Conservation (phyloP, 2,797 vertebrate genomes). For the Chaenodraco wilsoni region DNA sequence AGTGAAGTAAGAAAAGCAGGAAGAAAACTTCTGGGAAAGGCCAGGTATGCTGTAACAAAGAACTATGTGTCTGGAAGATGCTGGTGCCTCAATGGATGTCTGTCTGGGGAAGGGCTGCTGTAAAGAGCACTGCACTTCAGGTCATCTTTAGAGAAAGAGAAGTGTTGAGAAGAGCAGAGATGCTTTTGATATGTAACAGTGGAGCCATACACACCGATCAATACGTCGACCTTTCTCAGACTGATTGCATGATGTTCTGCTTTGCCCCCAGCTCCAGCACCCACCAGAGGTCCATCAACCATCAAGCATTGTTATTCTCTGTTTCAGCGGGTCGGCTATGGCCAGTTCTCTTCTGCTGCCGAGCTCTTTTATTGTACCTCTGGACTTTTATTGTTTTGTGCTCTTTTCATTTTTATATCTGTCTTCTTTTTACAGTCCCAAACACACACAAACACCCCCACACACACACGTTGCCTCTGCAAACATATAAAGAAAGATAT, state of each 20-base stretch:
- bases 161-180: slow-evolving; percentile 53
- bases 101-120: slow-evolving; percentile 41
- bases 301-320: slow-evolving; percentile 54
- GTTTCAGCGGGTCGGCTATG: slow-evolving; percentile 13
- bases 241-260: slow-evolving; percentile 59
- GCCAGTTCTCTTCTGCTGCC: neutral
- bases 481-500: slow-evolving; percentile 12
- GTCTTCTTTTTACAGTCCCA: slow-evolving; percentile 7
- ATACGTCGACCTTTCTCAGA: slow-evolving; percentile 64
- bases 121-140: slow-evolving; percentile 55
- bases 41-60: slow-evolving; percentile 51
- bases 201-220: slow-evolving; percentile 59
- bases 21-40: slow-evolving; percentile 53
- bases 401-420: slow-evolving; percentile 32
- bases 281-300: slow-evolving; percentile 56
- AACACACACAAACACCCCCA: neutral
- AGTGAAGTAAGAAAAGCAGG: slow-evolving; percentile 29
- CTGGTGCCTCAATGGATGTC: slow-evolving; percentile 10
- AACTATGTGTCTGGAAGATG: slow-evolving; percentile 50
- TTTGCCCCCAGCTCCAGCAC: slow-evolving; percentile 35
- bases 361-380: slow-evolving; percentile 30
- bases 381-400: slow-evolving; percentile 7
- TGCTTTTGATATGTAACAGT: slow-evolving; percentile 67
- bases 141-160: slow-evolving; percentile 42
- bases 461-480: slow-evolving; percentile 1